Conservation (phyloP, 1,140 invertebrate genomes). For the Neotoxoptera formosana region DNA sequence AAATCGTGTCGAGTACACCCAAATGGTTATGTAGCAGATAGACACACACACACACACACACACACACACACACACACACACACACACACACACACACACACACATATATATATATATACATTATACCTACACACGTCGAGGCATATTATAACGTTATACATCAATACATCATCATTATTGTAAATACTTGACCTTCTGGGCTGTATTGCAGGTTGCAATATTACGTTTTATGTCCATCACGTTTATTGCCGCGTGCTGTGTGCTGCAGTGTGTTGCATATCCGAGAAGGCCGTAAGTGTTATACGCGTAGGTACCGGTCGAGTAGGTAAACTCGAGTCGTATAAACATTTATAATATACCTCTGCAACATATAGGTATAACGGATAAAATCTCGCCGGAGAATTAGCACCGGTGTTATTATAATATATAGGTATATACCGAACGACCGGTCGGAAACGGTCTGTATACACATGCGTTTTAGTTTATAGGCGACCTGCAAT, state of each 20-base stretch:
- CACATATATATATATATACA: too few relatives aligned
- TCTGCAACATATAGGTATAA: not conserved
- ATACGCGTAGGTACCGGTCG: not conserved
- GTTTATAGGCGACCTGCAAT: not conserved
- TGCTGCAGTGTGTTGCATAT: not conserved
- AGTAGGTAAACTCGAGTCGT: not conserved
- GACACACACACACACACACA: too few relatives aligned
- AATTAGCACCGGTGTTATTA: too few relatives aligned
- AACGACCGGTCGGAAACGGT: not conserved
- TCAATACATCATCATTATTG: slow-evolving; percentile 19
- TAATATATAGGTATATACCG: too few relatives aligned
- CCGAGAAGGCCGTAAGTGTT: not conserved
- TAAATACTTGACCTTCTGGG: not conserved
- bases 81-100: too few relatives aligned
- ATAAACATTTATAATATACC: not conserved
- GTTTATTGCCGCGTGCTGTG: not conserved
- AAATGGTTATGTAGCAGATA: not conserved
- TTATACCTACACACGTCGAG: not conserved
- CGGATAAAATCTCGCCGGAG: not conserved
- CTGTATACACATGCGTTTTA: not conserved
- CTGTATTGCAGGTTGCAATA: not conserved
- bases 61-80: too few relatives aligned
- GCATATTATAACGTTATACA: not conserved
- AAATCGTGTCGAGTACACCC: not conserved
- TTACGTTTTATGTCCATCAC: not conserved